These are phyloP conservation scores for Notechis scutatus DNA, from an alignment of 2,113 vertebrate genomes.

Conservation along the genomic window DNA sequence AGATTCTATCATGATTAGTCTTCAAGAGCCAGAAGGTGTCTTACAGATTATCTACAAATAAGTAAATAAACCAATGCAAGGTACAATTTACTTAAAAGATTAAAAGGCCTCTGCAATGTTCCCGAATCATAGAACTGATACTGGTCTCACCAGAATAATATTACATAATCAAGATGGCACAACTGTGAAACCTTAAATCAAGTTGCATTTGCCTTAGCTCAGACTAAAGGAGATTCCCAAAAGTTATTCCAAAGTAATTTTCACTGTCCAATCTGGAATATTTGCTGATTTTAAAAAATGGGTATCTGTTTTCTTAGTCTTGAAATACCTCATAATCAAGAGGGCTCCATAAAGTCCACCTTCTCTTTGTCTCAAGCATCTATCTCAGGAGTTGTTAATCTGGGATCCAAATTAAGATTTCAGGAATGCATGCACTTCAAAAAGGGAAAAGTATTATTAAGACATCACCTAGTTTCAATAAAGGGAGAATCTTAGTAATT, in stretches of 20 bases:
- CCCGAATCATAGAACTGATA: not conserved
- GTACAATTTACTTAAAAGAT: not conserved
- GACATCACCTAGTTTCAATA: too few relatives aligned
- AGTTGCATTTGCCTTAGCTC: not conserved
- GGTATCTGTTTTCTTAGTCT: not conserved
- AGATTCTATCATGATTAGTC: not conserved
- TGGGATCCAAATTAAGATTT: not conserved
- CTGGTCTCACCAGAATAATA: not conserved
- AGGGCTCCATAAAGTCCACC: not conserved
- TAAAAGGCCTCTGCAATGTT: not conserved
- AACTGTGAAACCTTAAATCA: not conserved
- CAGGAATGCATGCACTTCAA: not conserved
- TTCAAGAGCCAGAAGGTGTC: not conserved
- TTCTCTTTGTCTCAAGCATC: not conserved
- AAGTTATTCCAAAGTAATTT: not conserved
- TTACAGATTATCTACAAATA: not conserved
- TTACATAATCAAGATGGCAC: not conserved
- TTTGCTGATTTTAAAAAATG: not conserved
- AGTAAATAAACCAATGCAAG: not conserved
- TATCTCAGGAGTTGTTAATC: not conserved
- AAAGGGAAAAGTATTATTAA: too few relatives aligned
- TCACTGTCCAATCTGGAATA: not conserved
- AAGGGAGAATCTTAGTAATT: too few relatives aligned
- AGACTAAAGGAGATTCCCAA: not conserved
- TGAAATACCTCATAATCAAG: not conserved